Evolutionary conservation across 2,888 invertebrate genomes (phyloP).

Genomic region (Melanchra persicariae): DNA sequence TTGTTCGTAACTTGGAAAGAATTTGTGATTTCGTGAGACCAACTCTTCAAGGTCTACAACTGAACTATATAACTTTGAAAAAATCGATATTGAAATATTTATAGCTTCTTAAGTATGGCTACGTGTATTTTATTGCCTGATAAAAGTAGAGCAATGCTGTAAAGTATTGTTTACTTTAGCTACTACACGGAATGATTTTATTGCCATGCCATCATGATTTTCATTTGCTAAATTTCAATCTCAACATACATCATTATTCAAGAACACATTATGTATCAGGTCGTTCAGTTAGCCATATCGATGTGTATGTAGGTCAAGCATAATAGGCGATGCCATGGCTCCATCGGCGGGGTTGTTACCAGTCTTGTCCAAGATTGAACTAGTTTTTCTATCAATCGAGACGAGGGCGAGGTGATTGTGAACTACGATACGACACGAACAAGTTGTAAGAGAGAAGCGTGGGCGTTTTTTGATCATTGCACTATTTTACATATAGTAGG

Average conservation of each 20-base stretch:
- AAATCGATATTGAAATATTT: constrained; percentile 27
- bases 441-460: constrained; percentile 64
- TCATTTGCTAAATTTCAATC: constrained; percentile 26
- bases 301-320: constrained; percentile 82
- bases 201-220: constrained; percentile 4
- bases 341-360: constrained; percentile 80
- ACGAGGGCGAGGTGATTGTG: constrained; percentile 83
- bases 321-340: constrained; percentile 83
- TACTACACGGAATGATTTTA: too few species aligned
- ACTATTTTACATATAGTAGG: constrained; percentile 29
- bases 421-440: constrained; percentile 66
- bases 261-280: constrained; percentile 58
- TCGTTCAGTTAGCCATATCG: constrained; percentile 71
- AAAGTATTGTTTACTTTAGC: constrained; percentile 9
- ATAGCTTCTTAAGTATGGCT: constrained; percentile 25
- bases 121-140: constrained; percentile 30
- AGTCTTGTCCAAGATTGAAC: constrained; percentile 85
- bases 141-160: constrained; percentile 16
- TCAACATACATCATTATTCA: constrained; percentile 39
- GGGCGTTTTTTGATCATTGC: constrained; percentile 51
- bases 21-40: constrained; percentile 45
- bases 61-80: constrained; percentile 33
- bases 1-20: constrained; percentile 41
- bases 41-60: constrained; percentile 50
- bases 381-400: constrained; percentile 84